Percentiles rank a stretch among this genome's conserved stretches.
phyloP scores from a whole-genome alignment of 2,797 vertebrate genomes.

The Poeciliopsis paucimaculata region DNA sequence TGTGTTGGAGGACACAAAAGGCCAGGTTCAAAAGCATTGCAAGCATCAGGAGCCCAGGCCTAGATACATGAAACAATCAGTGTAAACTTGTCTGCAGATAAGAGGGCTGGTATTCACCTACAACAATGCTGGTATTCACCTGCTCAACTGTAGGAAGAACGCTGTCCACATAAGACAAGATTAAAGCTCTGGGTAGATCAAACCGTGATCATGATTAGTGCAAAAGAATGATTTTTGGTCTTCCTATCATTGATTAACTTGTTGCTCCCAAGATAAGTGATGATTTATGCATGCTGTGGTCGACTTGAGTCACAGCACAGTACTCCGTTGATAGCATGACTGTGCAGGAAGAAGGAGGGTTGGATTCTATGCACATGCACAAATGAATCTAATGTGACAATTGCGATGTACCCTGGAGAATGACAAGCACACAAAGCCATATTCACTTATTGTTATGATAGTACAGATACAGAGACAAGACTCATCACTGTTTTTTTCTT shows the following conservation, averaged over 20 bases:
- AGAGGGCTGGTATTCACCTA: slow-evolving; percentile 70
- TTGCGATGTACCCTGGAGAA: slow-evolving; percentile 27
- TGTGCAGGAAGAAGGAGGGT: slow-evolving; percentile 1
- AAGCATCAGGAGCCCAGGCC: slow-evolving; percentile 69
- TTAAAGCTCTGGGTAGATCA: slow-evolving; percentile 64
- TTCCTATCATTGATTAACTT: slow-evolving; percentile 64
- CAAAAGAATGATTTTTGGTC: slow-evolving; percentile 52
- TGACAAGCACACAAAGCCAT: slow-evolving; percentile 12
- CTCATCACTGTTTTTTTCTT: background rate
- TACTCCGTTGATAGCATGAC: slow-evolving; percentile 14
- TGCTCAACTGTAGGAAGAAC: slow-evolving; percentile 35
- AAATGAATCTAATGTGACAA: slow-evolving; percentile 38
- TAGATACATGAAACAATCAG: slow-evolving; percentile 83
- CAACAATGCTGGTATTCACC: slow-evolving; percentile 58
- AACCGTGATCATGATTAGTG: slow-evolving; percentile 65
- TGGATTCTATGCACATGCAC: background rate
- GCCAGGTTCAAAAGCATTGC: slow-evolving; percentile 80
- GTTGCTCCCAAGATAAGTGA: slow-evolving; percentile 46
- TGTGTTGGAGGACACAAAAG: slow-evolving; percentile 81
- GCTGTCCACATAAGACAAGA: slow-evolving; percentile 56
- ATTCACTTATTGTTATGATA: slow-evolving; percentile 44
- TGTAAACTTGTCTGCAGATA: slow-evolving; percentile 78
- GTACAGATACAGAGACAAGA: slow-evolving; percentile 22
- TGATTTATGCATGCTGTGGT: slow-evolving; percentile 49
- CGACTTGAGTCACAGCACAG: slow-evolving; percentile 18